These are phyloP conservation scores for Aphodius sticticus DNA, from an alignment of 2,888 invertebrate species.

Conservation along the genomic window DNA sequence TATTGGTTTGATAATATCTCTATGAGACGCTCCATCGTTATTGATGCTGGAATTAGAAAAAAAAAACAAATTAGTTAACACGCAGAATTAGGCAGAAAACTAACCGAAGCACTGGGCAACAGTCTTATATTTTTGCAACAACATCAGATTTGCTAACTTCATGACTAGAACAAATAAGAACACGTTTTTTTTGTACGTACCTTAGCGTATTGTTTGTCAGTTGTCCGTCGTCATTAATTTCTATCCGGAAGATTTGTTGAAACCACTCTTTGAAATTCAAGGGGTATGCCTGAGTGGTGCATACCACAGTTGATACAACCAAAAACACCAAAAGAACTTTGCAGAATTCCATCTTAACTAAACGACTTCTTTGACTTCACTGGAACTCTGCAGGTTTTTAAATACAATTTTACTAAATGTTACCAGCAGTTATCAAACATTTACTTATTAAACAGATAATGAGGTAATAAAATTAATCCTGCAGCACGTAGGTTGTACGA, in stretches of 20 bases:
- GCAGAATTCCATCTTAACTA: background rate
- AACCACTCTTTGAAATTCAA: background rate
- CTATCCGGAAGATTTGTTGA: background rate
- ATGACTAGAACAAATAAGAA: too few relatives aligned
- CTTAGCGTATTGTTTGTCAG: background rate
- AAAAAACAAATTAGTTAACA: too few relatives aligned
- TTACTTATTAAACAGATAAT: background rate
- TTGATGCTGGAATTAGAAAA: too few relatives aligned
- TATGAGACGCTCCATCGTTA: too few relatives aligned
- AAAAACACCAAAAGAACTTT: background rate
- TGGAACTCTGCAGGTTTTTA: background rate
- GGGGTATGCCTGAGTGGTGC: background rate
- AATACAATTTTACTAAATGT: background rate
- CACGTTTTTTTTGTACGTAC: background rate
- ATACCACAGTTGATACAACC: background rate
- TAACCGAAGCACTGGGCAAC: too few relatives aligned
- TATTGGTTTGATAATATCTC: too few relatives aligned
- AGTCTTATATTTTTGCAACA: too few relatives aligned
- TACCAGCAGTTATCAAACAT: background rate
- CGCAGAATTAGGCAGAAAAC: too few relatives aligned
- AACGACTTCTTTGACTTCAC: background rate
- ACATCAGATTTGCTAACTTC: too few relatives aligned
- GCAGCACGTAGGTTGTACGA: too few relatives aligned
- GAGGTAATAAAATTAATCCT: background rate
- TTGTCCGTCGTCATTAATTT: background rate